These are phyloP conservation scores for Ceratosolen fusciceps DNA, from an alignment of 1,140 invertebrate genomes.

Conservation along the genomic window DNA sequence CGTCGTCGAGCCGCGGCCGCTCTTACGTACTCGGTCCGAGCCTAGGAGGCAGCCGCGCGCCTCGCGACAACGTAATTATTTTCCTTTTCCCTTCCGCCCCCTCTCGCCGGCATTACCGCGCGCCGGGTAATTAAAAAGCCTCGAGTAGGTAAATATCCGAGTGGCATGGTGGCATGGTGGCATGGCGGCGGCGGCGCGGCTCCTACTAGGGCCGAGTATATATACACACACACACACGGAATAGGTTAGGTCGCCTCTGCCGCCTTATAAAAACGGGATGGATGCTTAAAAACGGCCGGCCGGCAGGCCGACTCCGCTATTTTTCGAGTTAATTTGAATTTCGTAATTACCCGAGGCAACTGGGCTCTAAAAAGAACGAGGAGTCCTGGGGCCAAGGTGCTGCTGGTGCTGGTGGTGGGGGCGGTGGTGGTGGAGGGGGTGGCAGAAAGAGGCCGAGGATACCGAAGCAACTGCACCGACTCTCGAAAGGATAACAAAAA, in stretches of 20 bases:
- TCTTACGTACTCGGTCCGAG: constrained; percentile 55
- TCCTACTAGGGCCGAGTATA: constrained; percentile 41
- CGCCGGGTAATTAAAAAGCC: constrained; percentile 70
- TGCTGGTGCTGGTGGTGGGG: too few relatives aligned
- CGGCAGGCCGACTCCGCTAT: constrained; percentile 64
- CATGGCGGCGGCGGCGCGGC: constrained; percentile 28
- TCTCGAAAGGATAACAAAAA: constrained; percentile 67
- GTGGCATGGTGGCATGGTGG: constrained; percentile 65
- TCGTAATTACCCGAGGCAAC: constrained; percentile 69
- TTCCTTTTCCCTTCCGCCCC: constrained; percentile 50
- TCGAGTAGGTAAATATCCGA: constrained; percentile 72
- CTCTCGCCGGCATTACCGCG: constrained; percentile 42
- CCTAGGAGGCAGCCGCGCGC: constrained; percentile 48
- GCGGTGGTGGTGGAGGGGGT: not conserved
- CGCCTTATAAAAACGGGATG: constrained; percentile 67
- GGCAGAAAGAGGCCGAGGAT: constrained; percentile 48
- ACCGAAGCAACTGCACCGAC: constrained; percentile 30
- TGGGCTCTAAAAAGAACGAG: constrained; percentile 50
- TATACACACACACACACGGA: too few relatives aligned
- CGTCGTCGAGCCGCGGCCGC: constrained; percentile 41
- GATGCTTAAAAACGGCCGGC: constrained; percentile 67
- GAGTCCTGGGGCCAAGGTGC: not conserved
- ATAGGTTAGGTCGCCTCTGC: constrained; percentile 65
- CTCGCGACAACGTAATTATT: constrained; percentile 59
- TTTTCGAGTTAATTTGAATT: constrained; percentile 73